Base-by-base conservation (phyloP, 2,797 vertebrate species). In the Acanthurus tractus region DNA sequence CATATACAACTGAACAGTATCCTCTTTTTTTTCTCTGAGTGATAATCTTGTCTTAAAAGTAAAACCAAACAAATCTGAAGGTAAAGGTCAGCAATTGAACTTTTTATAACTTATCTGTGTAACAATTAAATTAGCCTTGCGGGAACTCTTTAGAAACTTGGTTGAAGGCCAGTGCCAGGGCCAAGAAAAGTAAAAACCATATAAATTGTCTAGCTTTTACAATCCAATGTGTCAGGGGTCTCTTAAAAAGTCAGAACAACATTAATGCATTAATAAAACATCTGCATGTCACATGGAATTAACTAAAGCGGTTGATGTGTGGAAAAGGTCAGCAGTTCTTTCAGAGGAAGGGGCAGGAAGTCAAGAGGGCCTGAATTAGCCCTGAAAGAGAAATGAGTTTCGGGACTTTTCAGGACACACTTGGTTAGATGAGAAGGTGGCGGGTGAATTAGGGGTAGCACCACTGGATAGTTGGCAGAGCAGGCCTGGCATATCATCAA, bases 271-370 rank as follows among this genome's bases (percentile, higher is more conserved):
- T 76, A 22, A 70, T 29, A 65, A 34, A 64, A 34, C 63, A 80
- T 56, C 48, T 45, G 50, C 63, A 58, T 52, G 48, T 36, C 38
- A 38, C n/a, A 61, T 72, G 74, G 69, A 63, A 59, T 82, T 77
- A 78, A 23, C 69, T 46, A 50, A 45, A 62, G 81, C 49, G 61
- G 42, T 15, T 72, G 65, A 73, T 76, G 66, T 64, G 54, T 76
- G 42, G 63, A 76, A 84, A 84, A 86, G 65, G 78, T 86, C 74
- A 74, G 45, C n/a, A 23, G 53, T 53, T 50, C 20, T 58, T 76
- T 76, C 56, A 86, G 36, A 73, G 20, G 18, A 70, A 68, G 34
- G 20, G 66, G 48, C 18, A 46, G 52, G 15, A 42, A 71, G 52
- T 82, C 66, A 69, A 73, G 68, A 81, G 66, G 63, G 56, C 42